Evolutionary conservation across 2,113 vertebrate genomes (phyloP).

Genomic region (Poecile atricapillus): DNA sequence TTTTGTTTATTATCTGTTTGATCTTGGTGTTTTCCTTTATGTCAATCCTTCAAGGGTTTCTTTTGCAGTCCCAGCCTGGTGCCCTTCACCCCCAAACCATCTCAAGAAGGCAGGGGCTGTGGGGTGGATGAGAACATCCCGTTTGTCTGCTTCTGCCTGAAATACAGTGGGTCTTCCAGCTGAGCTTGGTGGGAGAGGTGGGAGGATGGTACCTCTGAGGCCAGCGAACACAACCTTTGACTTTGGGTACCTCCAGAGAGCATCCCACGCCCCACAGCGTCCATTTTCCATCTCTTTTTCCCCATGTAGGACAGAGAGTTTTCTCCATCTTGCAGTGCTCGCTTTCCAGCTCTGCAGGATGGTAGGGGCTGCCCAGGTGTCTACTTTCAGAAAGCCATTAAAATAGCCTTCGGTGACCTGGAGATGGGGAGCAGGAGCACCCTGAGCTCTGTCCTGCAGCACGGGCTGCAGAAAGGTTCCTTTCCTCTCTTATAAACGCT

Average conservation of each 20-base stretch:
- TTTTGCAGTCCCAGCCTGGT: neutral
- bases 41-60: neutral
- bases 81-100: rapidly evolving
- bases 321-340: rapidly evolving
- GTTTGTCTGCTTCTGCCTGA: neutral
- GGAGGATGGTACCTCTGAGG: neutral
- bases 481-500: neutral
- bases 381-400: neutral
- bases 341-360: neutral
- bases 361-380: neutral
- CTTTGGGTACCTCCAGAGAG: neutral
- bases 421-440: neutral
- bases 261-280: neutral
- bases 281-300: neutral
- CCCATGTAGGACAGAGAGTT: rapidly evolving
- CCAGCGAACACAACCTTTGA: neutral
- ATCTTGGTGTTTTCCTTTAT: neutral
- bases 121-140: neutral
- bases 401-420: neutral
- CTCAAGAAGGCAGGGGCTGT: neutral
- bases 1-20: neutral
- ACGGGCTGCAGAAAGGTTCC: neutral
- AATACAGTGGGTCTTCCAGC: neutral
- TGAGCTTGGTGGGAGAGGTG: neutral
- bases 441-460: neutral